Evolutionary conservation across 2,797 vertebrate genomes (phyloP).

Genomic region (Carapus acus): DNA sequence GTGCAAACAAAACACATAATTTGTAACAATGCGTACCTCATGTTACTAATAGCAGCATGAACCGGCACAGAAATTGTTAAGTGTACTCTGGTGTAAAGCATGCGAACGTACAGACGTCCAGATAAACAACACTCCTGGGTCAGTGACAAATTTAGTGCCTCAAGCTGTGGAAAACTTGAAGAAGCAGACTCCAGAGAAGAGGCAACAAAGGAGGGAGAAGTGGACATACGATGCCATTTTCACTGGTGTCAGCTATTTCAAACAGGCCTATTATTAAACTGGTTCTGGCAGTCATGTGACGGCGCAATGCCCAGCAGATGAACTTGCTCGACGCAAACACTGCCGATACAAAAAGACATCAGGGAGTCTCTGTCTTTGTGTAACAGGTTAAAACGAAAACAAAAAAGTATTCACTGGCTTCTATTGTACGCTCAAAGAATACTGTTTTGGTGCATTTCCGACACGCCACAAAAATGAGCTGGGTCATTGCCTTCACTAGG

Average conservation of each 20-base stretch:
- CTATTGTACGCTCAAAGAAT: too few species aligned
- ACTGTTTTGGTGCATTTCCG: too few species aligned
- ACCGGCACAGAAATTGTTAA: conserved; percentile 8
- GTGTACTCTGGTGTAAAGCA: neutral
- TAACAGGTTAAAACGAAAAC: neutral
- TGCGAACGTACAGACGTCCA: neutral
- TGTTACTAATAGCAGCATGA: neutral
- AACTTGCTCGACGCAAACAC: neutral
- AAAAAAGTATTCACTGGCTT: too few species aligned
- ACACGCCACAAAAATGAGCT: too few species aligned
- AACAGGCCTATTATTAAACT: conserved; percentile 65
- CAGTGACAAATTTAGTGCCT: neutral
- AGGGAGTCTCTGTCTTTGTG: neutral
- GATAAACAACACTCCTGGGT: conserved; percentile 3
- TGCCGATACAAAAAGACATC: neutral
- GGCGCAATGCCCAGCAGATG: conserved; percentile 2
- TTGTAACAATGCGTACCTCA: neutral
- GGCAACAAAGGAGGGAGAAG: conserved; percentile 58
- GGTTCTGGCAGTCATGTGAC: conserved; percentile 38
- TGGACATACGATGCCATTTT: conserved; percentile 61
- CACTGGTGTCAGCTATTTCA: conserved; percentile 62
- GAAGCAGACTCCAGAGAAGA: conserved; percentile 16
- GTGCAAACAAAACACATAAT: conserved; percentile 11
- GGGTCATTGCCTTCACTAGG: too few species aligned
- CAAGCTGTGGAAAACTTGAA: conserved; percentile 3